phyloP scores from a whole-genome alignment of 2,113 vertebrate genomes.

The Clinocottus analis region DNA sequence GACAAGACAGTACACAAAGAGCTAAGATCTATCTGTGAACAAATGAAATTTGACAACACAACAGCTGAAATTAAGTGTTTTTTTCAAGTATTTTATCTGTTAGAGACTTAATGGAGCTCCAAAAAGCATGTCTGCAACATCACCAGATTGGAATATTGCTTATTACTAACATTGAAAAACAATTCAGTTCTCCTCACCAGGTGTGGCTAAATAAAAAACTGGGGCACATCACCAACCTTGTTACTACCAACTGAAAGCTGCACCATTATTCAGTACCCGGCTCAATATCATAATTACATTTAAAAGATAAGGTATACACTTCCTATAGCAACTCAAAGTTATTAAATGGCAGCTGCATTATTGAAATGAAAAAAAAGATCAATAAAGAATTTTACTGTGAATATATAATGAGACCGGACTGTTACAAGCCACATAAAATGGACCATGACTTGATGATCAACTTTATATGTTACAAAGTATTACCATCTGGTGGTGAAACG shows the following conservation, averaged over 20 bases:
- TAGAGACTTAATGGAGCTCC: neutral
- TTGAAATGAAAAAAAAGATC: conserved; percentile 18
- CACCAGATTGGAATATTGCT: neutral
- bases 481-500: conserved; percentile 66
- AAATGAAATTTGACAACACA: conserved; percentile 4
- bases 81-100: neutral
- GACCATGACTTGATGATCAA: neutral
- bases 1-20: neutral
- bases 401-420: conserved; percentile 1
- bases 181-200: neutral
- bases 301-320: conserved; percentile 4
- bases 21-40: neutral
- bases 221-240: neutral
- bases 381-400: conserved; percentile 6
- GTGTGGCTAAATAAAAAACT: neutral
- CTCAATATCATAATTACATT: conserved; percentile 14
- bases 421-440: neutral
- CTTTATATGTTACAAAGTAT: conserved; percentile 36
- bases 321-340: neutral
- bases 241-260: conserved; percentile 11
- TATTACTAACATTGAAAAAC: neutral
- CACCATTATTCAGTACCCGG: neutral
- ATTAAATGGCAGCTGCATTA: conserved; percentile 15
- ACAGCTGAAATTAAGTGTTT: neutral
- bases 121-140: neutral